phyloP scores from a whole-genome alignment of 2,888 invertebrate species.

The Villa cingulata region DNA sequence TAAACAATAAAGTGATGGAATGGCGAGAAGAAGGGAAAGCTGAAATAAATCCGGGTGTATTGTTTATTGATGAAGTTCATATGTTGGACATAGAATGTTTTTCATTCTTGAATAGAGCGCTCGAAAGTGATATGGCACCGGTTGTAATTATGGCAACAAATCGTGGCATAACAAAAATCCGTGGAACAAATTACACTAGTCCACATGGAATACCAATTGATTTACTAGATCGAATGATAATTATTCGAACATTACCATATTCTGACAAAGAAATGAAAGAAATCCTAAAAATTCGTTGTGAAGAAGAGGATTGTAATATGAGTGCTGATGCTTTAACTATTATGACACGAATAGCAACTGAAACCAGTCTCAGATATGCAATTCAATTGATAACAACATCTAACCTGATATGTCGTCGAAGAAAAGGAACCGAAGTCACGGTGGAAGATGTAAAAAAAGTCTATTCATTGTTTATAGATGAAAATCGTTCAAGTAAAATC shows the following conservation, averaged over 20 bases:
- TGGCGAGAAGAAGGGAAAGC: slow-evolving; percentile 99
- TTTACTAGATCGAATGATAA: slow-evolving; percentile 87
- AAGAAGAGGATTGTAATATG: slow-evolving; percentile 97
- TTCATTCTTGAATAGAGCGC: slow-evolving; percentile 90
- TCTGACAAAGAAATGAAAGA: slow-evolving; percentile 77
- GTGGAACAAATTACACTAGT: slow-evolving; percentile 85
- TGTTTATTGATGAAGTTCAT: slow-evolving; percentile 95
- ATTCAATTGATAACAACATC: slow-evolving; percentile 96
- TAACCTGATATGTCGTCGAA: slow-evolving; percentile 78
- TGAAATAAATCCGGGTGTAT: slow-evolving; percentile 93
- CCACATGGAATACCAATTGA: slow-evolving; percentile 98
- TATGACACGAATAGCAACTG: slow-evolving; percentile 80
- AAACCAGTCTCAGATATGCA: slow-evolving; percentile 89
- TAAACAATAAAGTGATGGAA: slow-evolving; percentile 92
- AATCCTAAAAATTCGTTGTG: slow-evolving; percentile 87
- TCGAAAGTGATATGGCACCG: slow-evolving; percentile 95
- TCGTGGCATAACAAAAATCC: slow-evolving; percentile 83
- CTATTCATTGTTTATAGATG: slow-evolving; percentile 88
- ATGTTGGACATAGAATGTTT: slow-evolving; percentile 99
- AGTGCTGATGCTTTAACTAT: slow-evolving; percentile 80
- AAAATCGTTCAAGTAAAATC: slow-evolving; percentile 83
- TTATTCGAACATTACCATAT: slow-evolving; percentile 83
- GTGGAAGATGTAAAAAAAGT: slow-evolving; percentile 92
- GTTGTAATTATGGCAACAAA: slow-evolving; percentile 99
- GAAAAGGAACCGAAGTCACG: slow-evolving; percentile 70